A percentile compares a stretch with the other conserved stretches of the same genome.
Conservation (phyloP, 2,888 invertebrate genomes). For the Dynastes hyllus region DNA sequence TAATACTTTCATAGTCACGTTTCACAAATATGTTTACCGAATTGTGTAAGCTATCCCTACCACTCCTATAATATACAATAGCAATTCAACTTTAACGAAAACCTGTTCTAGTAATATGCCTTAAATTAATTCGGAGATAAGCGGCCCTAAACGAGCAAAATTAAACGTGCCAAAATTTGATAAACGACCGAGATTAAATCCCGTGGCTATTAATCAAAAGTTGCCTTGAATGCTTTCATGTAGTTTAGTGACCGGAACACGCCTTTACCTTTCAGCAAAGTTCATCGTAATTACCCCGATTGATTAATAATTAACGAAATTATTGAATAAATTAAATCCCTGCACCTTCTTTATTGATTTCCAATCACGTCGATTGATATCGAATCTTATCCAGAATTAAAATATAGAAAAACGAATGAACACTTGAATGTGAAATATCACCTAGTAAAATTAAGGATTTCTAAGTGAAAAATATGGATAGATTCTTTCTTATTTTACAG, state of each 20-base stretch:
- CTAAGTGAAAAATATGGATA: too few relatives aligned
- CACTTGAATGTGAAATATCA: too few relatives aligned
- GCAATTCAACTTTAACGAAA: background rate
- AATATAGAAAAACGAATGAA: too few relatives aligned
- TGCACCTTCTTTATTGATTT: too few relatives aligned
- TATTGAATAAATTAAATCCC: too few relatives aligned
- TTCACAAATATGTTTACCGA: background rate
- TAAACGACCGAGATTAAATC: constrained; percentile 8
- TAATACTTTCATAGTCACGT: background rate
- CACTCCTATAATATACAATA: background rate
- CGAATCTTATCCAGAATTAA: too few relatives aligned
- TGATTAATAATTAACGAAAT: background rate
- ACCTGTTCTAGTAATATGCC: background rate
- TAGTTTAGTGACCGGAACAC: background rate
- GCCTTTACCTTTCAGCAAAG: constrained; percentile 20
- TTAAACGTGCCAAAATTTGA: constrained; percentile 27
- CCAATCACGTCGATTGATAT: too few relatives aligned
- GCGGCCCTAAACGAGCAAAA: background rate
- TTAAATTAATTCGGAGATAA: background rate
- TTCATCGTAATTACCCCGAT: background rate
- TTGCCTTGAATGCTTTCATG: background rate
- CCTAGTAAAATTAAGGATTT: too few relatives aligned
- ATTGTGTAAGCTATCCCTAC: background rate
- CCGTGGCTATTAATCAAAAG: constrained; percentile 15
- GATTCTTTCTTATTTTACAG: too few relatives aligned